Conservation (phyloP, 2,113 vertebrate genomes). For the Silurus asotus region DNA sequence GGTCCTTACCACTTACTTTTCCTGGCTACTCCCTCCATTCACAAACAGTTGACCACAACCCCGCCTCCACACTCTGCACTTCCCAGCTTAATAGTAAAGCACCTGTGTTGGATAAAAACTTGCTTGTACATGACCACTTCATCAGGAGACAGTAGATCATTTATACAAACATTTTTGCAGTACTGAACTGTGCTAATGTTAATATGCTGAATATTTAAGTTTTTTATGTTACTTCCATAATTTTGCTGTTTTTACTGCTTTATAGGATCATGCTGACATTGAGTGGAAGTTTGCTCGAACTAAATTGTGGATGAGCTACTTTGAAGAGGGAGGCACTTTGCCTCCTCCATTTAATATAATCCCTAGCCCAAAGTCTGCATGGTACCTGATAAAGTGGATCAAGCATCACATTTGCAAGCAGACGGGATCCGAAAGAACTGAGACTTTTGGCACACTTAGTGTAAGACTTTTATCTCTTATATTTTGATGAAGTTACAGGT, state of each 20-base stretch:
- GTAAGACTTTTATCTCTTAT: slow-evolving; percentile 70
- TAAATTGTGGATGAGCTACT: slow-evolving; percentile 99
- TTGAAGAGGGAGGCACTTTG: slow-evolving; percentile 97
- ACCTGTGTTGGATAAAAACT: background rate
- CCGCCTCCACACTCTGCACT: no score
- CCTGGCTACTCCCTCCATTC: no score
- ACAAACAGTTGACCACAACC: no score
- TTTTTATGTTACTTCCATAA: background rate
- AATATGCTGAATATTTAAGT: slow-evolving; percentile 14
- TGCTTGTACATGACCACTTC: background rate
- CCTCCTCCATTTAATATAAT: slow-evolving; percentile 96
- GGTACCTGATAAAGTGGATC: slow-evolving; percentile 91
- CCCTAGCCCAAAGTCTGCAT: slow-evolving; percentile 91
- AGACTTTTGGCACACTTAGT: slow-evolving; percentile 88
- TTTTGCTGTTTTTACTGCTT: background rate
- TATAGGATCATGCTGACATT: slow-evolving; percentile 96
- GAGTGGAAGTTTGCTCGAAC: slow-evolving; percentile 99
- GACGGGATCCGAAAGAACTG: slow-evolving; percentile 77
- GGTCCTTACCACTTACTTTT: no score
- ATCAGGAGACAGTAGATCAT: background rate
- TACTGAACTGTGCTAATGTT: background rate
- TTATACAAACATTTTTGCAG: background rate
- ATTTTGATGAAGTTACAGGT: background rate
- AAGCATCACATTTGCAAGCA: slow-evolving; percentile 86
- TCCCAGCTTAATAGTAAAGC: background rate